Evolutionary conservation across 2,888 invertebrate genomes (phyloP).

Genomic region (Agrilus biguttatus): DNA sequence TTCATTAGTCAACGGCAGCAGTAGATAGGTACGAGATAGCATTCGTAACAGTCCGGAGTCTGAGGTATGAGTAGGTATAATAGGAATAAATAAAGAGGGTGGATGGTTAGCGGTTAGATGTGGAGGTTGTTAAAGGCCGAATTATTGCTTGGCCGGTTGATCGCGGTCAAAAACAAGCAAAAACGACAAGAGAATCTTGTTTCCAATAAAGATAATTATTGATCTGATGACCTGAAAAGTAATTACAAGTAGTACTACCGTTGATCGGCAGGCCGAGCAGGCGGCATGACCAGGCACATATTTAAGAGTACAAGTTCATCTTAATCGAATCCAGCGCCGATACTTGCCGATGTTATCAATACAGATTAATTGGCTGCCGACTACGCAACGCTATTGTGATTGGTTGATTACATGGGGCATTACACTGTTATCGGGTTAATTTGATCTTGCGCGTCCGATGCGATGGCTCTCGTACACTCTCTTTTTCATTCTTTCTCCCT

Average conservation of each 20-base stretch:
- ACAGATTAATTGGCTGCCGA: slow-evolving; percentile 28
- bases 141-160: no score
- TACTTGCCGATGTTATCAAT: slow-evolving; percentile 21
- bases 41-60: no score
- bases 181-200: background rate
- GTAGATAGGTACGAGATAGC: no score
- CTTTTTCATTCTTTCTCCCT: background rate
- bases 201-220: slow-evolving; percentile 7
- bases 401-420: slow-evolving; percentile 22
- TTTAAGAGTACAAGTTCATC: slow-evolving; percentile 19
- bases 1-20: no score
- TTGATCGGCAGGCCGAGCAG: slow-evolving; percentile 24
- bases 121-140: no score
- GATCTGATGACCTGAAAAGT: slow-evolving; percentile 9
- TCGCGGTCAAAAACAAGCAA: background rate
- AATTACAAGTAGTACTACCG: slow-evolving; percentile 22
- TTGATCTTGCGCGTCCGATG: slow-evolving; percentile 20
- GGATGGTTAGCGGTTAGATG: no score
- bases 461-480: slow-evolving; percentile 1
- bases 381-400: slow-evolving; percentile 26
- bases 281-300: slow-evolving; percentile 26
- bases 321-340: slow-evolving; percentile 26
- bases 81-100: no score
- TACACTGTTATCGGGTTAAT: slow-evolving; percentile 22
- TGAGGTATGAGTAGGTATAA: no score